phyloP scores from a whole-genome alignment of 2,888 invertebrate species.

The Podabrus alpinus region DNA sequence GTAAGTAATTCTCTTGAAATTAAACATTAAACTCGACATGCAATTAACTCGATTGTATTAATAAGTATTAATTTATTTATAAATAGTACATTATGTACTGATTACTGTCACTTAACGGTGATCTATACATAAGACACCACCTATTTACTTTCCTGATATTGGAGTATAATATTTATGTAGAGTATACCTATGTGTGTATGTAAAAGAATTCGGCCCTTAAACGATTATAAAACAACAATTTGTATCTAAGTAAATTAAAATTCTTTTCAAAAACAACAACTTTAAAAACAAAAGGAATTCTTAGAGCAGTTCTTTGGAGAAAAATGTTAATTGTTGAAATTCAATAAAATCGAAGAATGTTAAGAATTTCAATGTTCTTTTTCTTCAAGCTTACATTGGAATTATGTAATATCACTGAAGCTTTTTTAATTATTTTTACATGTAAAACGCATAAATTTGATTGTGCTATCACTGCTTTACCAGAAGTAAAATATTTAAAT shows the following conservation, averaged over 20 bases:
- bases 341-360: conserved; percentile 30
- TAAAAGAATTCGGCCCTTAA: not conserved
- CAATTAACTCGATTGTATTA: not conserved
- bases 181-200: not conserved
- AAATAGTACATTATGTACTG: not conserved
- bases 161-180: no score
- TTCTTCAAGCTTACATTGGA: not conserved
- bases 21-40: not conserved
- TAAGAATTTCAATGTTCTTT: conserved; percentile 20
- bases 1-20: not conserved
- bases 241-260: conserved; percentile 20
- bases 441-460: not conserved
- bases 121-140: not conserved
- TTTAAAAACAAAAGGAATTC: conserved; percentile 23
- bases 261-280: conserved; percentile 21
- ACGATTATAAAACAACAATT: conserved; percentile 6
- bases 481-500: not conserved
- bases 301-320: conserved; percentile 15
- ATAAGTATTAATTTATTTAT: not conserved
- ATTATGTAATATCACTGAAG: not conserved
- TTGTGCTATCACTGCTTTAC: not conserved
- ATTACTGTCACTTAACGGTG: not conserved
- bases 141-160: no score
- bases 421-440: not conserved
- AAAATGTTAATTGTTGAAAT: conserved; percentile 30